phyloP scores from a whole-genome alignment of 1,140 invertebrate genomes.

The Conus ventricosus region DNA sequence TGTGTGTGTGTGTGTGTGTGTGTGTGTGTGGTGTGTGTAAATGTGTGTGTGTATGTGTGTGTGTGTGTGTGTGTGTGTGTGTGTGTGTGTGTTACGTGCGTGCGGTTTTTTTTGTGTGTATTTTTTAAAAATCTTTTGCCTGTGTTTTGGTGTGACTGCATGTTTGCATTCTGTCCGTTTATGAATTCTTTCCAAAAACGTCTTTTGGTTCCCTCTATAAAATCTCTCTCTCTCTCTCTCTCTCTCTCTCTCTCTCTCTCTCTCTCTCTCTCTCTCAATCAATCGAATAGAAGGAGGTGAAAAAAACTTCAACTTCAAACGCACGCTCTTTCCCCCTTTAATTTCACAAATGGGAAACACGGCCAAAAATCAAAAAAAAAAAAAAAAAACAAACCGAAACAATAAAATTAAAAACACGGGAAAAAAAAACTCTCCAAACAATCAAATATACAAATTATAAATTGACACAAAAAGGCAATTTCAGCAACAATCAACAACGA shows the following conservation, averaged over 20 bases:
- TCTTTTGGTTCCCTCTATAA: not conserved
- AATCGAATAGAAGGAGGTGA: not conserved
- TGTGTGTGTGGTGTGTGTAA: not conserved
- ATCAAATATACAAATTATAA: not conserved
- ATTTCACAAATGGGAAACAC: not conserved
- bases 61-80: conserved; percentile 12
- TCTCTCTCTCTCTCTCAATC: not conserved
- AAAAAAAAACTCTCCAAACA: not conserved
- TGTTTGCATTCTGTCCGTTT: too few relatives aligned
- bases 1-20: not conserved
- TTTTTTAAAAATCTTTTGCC: not conserved
- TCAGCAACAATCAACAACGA: conserved; percentile 14
- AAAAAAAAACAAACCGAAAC: too few relatives aligned
- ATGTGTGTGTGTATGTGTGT: conserved; percentile 5
- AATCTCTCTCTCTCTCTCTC: not conserved
- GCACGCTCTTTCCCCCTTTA: not conserved
- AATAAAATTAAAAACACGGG: too few relatives aligned
- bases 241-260: not conserved
- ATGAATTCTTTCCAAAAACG: not conserved
- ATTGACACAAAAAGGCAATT: not conserved
- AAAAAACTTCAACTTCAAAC: not conserved
- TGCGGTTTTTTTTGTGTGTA: too few relatives aligned
- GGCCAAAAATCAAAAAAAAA: too few relatives aligned
- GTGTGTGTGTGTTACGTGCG: not conserved
- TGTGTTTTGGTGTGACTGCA: not conserved